These are phyloP conservation scores for Dryoscopus gambensis DNA, from an alignment of 2,113 vertebrate genomes.

Conservation along the genomic window DNA sequence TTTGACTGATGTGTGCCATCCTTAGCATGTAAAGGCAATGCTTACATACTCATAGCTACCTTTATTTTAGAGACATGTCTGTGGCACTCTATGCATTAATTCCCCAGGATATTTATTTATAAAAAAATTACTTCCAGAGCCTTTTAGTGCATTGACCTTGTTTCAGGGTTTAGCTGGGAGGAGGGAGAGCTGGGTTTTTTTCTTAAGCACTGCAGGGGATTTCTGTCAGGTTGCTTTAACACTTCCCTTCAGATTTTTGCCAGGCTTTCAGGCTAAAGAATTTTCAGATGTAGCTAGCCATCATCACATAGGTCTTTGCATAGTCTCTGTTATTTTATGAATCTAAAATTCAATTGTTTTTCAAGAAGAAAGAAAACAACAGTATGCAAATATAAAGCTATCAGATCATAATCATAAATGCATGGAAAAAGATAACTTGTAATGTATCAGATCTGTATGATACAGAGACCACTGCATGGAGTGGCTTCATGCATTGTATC, in stretches of 20 bases:
- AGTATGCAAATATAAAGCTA: not conserved
- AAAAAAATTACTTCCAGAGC: conserved; percentile 53
- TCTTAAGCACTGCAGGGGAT: conserved; percentile 58
- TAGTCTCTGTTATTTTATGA: not conserved
- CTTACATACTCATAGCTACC: not conserved
- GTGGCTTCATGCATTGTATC: not conserved
- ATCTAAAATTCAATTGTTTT: not conserved
- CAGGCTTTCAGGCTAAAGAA: conserved; percentile 25
- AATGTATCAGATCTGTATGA: not conserved
- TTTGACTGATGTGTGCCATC: not conserved
- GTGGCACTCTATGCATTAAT: conserved; percentile 44
- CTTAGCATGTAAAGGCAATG: not conserved
- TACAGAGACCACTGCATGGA: not conserved
- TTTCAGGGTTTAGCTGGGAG: conserved; percentile 26
- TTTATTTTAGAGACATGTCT: conserved; percentile 39
- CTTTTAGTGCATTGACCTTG: conserved; percentile 62
- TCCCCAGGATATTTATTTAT: conserved; percentile 56
- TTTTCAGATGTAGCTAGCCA: conserved; percentile 38
- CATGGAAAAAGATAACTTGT: not conserved
- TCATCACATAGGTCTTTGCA: not conserved
- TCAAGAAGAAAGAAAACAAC: not conserved
- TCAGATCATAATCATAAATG: not conserved
- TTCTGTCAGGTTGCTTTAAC: conserved; percentile 67
- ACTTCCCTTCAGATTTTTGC: conserved; percentile 43
- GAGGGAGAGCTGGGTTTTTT: not conserved